Evolutionary conservation across 1,140 invertebrate genomes (phyloP), one percentile per base, ranked within the genome.

Genomic region (Chymomyza costata): DNA sequence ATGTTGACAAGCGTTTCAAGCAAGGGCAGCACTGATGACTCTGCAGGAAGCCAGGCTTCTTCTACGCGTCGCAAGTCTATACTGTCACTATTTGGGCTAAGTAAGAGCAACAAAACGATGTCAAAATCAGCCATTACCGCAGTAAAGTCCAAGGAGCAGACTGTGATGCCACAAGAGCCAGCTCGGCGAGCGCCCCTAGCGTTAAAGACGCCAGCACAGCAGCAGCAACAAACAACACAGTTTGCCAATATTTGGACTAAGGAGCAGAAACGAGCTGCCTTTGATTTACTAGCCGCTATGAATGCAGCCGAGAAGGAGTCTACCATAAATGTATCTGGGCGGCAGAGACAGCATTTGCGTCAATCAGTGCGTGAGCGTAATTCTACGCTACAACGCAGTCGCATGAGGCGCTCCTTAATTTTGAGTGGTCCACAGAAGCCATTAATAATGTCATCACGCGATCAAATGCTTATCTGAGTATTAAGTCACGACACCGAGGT

Each of bases 211-310:
- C 71, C 66, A 10, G 13, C 35, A 0, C 46, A 53, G n/a, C 55
- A 40, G 11, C 15, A 38, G 17, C 31, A 2, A 49, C 60, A 31
- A 37, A 30, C 45, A 18, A 55, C 35, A 38, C 59, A 32, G 11
- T 16, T 83, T 6, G 54, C 70, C 19, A 82, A 64, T 17, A 67
- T 73, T 16, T 88, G 87, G 87, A 87, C 86, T 18, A 83, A 84
- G 43, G 86, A 88, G 55, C 84, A 82, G 35, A 87, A 87, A 53
- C 86, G 84, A 13, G 78, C 87, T 13, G 87, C 87, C 2, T 88
- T 87, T 58, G 84, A 87, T 49, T 64, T 88, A 54, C 58, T 87
- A 39, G 71, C 86, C 16, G 73, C 86, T 6, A 87, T 87, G 87
- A 87, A 87, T 74, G 67, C 74, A 1, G 78, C 65, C 2, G 76